These are phyloP conservation scores for Spinus olivaceus DNA, from an alignment of 2,797 vertebrate species.

Conservation along the genomic window DNA sequence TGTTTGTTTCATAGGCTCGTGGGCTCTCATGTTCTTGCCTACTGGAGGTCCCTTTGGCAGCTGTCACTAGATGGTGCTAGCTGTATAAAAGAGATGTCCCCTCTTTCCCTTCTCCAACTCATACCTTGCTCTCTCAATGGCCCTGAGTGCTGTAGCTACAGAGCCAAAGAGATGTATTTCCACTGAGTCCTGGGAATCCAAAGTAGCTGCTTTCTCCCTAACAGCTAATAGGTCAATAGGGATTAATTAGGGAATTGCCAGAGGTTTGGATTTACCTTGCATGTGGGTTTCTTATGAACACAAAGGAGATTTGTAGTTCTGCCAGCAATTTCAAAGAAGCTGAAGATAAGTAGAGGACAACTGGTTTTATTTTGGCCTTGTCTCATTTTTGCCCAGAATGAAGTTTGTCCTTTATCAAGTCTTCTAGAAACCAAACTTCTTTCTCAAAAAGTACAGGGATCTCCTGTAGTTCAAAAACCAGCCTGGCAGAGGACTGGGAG, in stretches of 20 bases:
- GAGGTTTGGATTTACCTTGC: background rate
- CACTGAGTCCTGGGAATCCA: background rate
- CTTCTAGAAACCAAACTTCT: background rate
- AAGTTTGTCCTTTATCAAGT: background rate
- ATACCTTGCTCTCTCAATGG: background rate
- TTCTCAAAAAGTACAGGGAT: background rate
- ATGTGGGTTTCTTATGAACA: background rate
- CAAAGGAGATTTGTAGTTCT: background rate
- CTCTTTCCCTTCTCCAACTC: background rate
- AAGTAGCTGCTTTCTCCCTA: background rate
- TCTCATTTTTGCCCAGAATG: background rate
- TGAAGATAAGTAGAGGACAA: background rate
- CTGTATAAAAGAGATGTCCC: constrained; percentile 23
- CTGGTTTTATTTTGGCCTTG: background rate
- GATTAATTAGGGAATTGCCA: background rate
- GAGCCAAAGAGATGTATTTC: background rate
- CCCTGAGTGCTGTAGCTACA: background rate
- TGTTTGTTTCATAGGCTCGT: accelerated
- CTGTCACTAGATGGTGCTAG: constrained; percentile 68
- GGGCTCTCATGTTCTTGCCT: background rate
- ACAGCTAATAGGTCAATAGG: background rate
- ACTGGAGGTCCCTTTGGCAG: constrained; percentile 22
- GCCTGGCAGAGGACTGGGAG: background rate
- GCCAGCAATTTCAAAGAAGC: background rate
- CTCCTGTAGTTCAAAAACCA: background rate